Evolutionary conservation across 2,888 invertebrate species (phyloP), one percentile per base, ranked within the genome.

Genomic region (Drosophila kambysellisi): DNA sequence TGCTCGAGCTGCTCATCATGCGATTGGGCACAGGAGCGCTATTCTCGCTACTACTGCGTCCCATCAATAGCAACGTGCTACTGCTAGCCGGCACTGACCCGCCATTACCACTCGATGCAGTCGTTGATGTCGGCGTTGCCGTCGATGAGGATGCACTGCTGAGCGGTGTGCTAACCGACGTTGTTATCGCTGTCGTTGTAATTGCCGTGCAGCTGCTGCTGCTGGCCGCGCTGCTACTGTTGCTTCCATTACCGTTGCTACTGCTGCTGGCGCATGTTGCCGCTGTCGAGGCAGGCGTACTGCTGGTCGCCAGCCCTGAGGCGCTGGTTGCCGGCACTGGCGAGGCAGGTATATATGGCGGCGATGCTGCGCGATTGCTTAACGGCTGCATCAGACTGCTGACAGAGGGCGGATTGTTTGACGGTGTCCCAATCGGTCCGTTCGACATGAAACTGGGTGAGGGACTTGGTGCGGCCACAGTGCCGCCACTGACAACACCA

Each of bases 381-480:
- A 95, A 94, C 3, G 95, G 95, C 82, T 93, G 93, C 86, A 93
- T 91, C 11, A 93, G 76, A 15, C 95, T 95, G 46, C 95, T 94
- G 8, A 95, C 95, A 58, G 94, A 94, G 70, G 95, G 95, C 61
- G 95, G 95, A 73, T 95, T 94, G 62, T 91, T 93, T 81, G 95
- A 94, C 50, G 94, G 92, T 4, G 95, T 94, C 54, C 95, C 94
- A 80, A 94, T 91, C 3, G 94, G 93, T 29, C 93, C 94, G 59
- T 94, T 93, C 17, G 93, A 93, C 39, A 89, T 91, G 88, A 92
- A 93, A 63, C 91, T 93, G 72, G 93, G 94, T 29, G 94, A 93
- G 3, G 94, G 92, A 86, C 93, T 94, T 82, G 94, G 94, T 77
- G 94, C 93, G 59, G 94, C 93, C 32, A 83, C 81, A 39, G 68